phyloP scores from a whole-genome alignment of 2,888 invertebrate species.

The Nymphalis c-album region DNA sequence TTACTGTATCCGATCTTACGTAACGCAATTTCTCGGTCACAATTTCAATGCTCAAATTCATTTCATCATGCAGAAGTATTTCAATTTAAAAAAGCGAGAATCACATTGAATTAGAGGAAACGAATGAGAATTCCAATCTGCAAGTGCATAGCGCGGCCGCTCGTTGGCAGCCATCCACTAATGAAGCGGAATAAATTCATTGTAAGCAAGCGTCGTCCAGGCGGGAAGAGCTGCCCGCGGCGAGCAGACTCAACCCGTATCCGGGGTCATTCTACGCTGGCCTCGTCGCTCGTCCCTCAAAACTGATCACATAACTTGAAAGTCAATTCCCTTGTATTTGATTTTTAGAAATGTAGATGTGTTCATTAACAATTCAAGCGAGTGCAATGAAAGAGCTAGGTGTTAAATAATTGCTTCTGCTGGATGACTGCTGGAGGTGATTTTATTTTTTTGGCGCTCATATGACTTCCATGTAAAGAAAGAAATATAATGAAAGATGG shows the following conservation, averaged over 20 bases:
- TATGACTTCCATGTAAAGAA: background rate
- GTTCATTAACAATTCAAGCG: background rate
- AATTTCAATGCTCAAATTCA: background rate
- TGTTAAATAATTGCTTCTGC: too few species aligned
- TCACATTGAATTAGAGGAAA: slow-evolving; percentile 31
- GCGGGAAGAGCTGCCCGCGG: background rate
- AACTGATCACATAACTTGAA: slow-evolving; percentile 16
- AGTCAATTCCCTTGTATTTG: background rate
- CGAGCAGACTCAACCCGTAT: background rate
- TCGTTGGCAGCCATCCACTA: slow-evolving; percentile 41
- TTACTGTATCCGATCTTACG: background rate
- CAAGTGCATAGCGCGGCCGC: slow-evolving; percentile 36
- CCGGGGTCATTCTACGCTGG: slow-evolving; percentile 9
- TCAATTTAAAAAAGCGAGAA: slow-evolving; percentile 22
- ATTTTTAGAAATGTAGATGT: background rate
- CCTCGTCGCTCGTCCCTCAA: background rate
- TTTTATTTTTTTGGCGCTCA: too few species aligned
- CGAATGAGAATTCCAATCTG: slow-evolving; percentile 38
- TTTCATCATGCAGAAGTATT: slow-evolving; percentile 2
- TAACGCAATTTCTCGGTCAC: background rate
- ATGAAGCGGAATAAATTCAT: slow-evolving; percentile 45
- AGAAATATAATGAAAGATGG: background rate
- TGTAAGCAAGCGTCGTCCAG: slow-evolving; percentile 29
- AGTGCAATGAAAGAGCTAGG: too few species aligned
- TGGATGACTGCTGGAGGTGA: too few species aligned